phyloP scores from a whole-genome alignment of 2,113 vertebrate genomes.

The Pygoscelis adeliae region DNA sequence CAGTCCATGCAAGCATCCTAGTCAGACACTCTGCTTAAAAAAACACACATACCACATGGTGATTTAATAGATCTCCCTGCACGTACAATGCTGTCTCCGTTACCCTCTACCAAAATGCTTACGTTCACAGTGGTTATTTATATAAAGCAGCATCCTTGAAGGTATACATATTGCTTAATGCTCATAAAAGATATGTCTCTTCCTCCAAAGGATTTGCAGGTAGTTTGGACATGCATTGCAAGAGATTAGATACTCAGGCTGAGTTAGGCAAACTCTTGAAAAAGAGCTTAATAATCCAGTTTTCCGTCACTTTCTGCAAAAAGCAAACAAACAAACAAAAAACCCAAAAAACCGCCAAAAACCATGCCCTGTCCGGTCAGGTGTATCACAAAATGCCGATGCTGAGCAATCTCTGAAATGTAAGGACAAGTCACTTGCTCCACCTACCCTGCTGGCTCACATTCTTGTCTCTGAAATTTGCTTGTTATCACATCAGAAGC shows the following conservation, averaged over 20 bases:
- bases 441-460: background rate
- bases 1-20: background rate
- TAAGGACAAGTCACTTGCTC: background rate
- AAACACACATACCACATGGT: fast-evolving
- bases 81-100: background rate
- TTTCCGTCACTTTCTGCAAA: background rate
- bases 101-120: background rate
- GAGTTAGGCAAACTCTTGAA: background rate
- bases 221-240: background rate
- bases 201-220: background rate
- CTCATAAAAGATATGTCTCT: background rate
- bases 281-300: background rate
- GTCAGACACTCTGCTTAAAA: background rate
- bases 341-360: background rate
- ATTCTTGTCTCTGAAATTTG: background rate
- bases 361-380: background rate
- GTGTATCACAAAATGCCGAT: fast-evolving
- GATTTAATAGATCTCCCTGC: background rate
- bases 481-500: background rate
- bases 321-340: background rate
- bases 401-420: background rate
- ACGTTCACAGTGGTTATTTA: background rate
- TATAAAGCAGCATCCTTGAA: background rate
- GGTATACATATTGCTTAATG: background rate
- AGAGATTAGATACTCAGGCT: background rate